Conservation (phyloP, 2,888 invertebrate genomes). For the Tridacna crocea region DNA sequence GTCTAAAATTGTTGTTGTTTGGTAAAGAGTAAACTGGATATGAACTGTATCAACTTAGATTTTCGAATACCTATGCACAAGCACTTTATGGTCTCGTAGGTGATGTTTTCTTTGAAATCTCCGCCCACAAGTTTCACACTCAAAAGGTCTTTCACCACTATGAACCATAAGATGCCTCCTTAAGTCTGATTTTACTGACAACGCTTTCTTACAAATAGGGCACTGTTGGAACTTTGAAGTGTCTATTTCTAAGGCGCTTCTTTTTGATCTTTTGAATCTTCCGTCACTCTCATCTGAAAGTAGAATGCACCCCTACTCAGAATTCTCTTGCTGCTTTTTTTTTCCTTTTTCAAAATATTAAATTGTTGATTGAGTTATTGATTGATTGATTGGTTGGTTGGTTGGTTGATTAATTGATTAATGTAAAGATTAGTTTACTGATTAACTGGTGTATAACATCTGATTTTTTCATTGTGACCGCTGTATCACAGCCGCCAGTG, state of each 20-base stretch:
- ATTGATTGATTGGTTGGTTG: too few species aligned
- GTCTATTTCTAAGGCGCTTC: not conserved
- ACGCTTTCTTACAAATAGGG: not conserved
- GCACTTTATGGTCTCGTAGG: not conserved
- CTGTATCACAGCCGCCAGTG: too few species aligned
- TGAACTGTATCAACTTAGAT: not conserved
- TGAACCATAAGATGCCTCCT: slow-evolving; percentile 18
- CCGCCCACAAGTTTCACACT: slow-evolving; percentile 16
- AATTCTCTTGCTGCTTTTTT: not conserved
- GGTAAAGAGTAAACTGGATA: too few species aligned
- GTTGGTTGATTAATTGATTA: too few species aligned
- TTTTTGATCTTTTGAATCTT: not conserved
- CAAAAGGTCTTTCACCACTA: slow-evolving; percentile 12
- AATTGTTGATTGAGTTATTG: too few species aligned
- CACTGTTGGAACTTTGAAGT: not conserved
- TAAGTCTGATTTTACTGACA: not conserved
- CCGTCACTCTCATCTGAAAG: not conserved
- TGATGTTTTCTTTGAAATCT: not conserved
- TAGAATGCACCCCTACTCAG: not conserved
- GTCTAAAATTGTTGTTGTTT: too few species aligned
- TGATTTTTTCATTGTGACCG: too few species aligned
- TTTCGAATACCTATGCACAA: not conserved
- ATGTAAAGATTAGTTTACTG: too few species aligned
- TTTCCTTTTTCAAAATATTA: not conserved
- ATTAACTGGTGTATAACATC: too few species aligned